These are phyloP conservation scores for Drosophila sucinea DNA, from an alignment of 1,140 invertebrate species.

Conservation along the genomic window DNA sequence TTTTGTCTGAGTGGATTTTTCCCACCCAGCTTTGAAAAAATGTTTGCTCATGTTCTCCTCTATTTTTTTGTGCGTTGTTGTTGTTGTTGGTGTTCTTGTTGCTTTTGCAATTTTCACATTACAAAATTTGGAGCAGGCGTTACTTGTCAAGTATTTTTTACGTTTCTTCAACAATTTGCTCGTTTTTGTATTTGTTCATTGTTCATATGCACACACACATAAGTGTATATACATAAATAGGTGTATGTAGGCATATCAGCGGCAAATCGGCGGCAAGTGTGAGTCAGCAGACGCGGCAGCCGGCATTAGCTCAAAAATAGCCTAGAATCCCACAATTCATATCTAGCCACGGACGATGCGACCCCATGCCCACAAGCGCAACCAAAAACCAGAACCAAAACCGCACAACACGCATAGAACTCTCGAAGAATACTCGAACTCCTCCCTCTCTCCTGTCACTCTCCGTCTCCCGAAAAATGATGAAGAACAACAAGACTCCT, in stretches of 20 bases:
- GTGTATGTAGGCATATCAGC: background rate
- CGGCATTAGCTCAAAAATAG: constrained; percentile 9
- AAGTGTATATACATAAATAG: background rate
- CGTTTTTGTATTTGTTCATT: background rate
- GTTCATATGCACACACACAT: background rate
- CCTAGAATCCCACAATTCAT: constrained; percentile 9
- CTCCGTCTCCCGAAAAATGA: background rate
- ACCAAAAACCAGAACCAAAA: background rate
- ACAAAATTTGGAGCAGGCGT: constrained; percentile 46
- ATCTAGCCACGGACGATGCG: background rate
- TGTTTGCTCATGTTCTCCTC: constrained; percentile 7
- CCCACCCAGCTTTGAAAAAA: constrained; percentile 9
- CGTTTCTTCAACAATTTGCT: background rate
- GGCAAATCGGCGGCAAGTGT: background rate
- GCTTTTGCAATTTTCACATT: constrained; percentile 73
- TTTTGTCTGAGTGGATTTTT: constrained; percentile 82
- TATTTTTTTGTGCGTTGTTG: background rate
- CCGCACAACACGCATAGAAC: constrained; percentile 1
- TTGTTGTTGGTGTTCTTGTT: constrained; percentile 37
- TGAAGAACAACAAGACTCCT: background rate
- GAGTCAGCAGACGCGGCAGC: constrained; percentile 5
- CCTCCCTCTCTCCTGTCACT: background rate
- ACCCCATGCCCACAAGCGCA: constrained; percentile 3
- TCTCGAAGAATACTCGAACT: background rate
- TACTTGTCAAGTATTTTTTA: constrained; percentile 31